Percentiles rank a stretch among this genome's conserved stretches.
Evolutionary conservation across 2,797 vertebrate genomes (phyloP).

Genomic region (Enteromius radiatus): DNA sequence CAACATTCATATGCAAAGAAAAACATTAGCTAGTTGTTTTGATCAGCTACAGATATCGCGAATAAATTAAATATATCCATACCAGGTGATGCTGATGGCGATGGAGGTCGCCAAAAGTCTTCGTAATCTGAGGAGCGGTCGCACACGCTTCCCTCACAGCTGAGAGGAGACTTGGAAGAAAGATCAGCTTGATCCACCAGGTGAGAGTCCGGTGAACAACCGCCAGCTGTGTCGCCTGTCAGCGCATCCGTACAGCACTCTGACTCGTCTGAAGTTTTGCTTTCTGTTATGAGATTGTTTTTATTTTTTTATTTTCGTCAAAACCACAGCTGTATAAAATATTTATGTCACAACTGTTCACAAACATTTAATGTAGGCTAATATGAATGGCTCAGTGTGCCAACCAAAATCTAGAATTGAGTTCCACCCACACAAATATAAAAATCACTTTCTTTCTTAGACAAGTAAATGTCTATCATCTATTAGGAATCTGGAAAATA

Average conservation of each 20-base stretch:
- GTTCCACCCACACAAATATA: not conserved
- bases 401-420: slow-evolving; percentile 2
- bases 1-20: slow-evolving; percentile 5
- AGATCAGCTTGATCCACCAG: slow-evolving; percentile 77
- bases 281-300: slow-evolving; percentile 30
- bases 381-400: not conserved
- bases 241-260: slow-evolving; percentile 56
- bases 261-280: slow-evolving; percentile 60
- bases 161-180: slow-evolving; percentile 85
- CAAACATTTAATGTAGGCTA: not conserved
- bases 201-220: slow-evolving; percentile 81
- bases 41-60: not conserved
- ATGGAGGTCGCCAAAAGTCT: slow-evolving; percentile 95
- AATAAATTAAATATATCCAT: slow-evolving; percentile 22
- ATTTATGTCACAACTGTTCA: not conserved
- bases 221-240: slow-evolving; percentile 70
- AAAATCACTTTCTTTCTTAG: not conserved
- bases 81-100: slow-evolving; percentile 95
- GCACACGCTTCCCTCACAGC: slow-evolving; percentile 83
- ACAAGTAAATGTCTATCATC: not conserved
- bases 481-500: not conserved
- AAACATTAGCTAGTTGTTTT: not conserved
- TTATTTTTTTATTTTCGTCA: not conserved
- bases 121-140: slow-evolving; percentile 87
- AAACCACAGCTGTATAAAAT: not conserved